Base-by-base conservation (phyloP, 2,113 vertebrate species). In the Paratilapia polleni region DNA sequence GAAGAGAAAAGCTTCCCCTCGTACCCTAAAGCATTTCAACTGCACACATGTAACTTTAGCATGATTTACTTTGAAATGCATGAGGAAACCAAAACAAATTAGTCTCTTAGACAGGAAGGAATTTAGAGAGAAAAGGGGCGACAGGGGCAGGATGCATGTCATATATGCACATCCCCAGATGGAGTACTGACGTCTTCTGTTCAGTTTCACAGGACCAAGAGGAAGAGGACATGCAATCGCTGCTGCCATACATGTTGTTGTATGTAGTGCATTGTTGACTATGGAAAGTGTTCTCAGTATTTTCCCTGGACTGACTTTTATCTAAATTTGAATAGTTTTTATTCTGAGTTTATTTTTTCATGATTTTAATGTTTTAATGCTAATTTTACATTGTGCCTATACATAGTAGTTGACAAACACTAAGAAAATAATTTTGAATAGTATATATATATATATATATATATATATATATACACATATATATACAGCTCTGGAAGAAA, bases 51-150 rank as follows among this genome's bases (percentile, higher is more conserved):
- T 43, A 28, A 66, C n/a, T 62, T 77, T 8, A 52, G 36, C 4
- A 13, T 83, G 22, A 87, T 89, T 83, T 81, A 52, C 70, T 59
- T 77, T 85, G 59, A 92, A 78, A 78, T 63, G 77, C 49, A 86
- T 26, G 20, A 82, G 89, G 83, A 85, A 87, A 87, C 84, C 75
- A 86, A 92, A 90, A 77, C 59, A 87, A 90, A 88, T 87, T 20
- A 87, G 81, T 66, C 80, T 31, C 68, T 80, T 85, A 88, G 91
- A 92, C 89, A 92, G 87, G 86, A 91, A 82, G 75, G 77, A 28
- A 54, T 66, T 82, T 11, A 3, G 59, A 54, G 22, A 78, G 62
- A 9, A 61, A 31, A 34, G 36, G 57, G 78, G 43, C 24, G 82
- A 89, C 76, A 17, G 20, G 77, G 63, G 74, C 87, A 80, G 75